Evolutionary conservation across 1,140 invertebrate genomes (phyloP), one percentile per base, ranked within the genome.

Genomic region (Pogonomyrmex barbatus): DNA sequence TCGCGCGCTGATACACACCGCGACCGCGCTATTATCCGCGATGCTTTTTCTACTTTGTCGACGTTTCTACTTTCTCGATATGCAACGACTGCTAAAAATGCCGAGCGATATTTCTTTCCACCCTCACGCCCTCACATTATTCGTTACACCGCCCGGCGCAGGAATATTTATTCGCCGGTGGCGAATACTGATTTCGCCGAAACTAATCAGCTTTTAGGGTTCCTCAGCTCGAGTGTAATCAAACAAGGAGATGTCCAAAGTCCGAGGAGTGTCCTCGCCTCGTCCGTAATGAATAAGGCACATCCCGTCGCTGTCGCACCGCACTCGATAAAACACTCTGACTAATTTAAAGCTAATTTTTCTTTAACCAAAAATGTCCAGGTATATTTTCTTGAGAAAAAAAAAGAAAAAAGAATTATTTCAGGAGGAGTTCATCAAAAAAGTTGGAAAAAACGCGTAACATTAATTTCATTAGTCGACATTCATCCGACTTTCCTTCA

Each of bases 41-140:
- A 63, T 84, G 82, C 58, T 50, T 79, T 88, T 81, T 81, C 52
- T 60, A 71, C 60, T 71, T 82, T 50, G 85, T 87, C 84, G 78
- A 87, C 78, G 36, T 78, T 90, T 24, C 24, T 24, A 24, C 24
- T 24, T 24, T 86, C 47, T 62, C 87, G 65, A 77, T 88, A 85
- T 36, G 14, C 52, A 33, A 30, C 68, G 45, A 33, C 36, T 45
- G 50, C 86, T 88, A 78, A 77, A 89, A 88, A 89, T 63, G 33
- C 24, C 77, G 33, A 36, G 63, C 75, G 68, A 83, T 83, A 83
- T 83, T 83, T 52, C 47, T 60, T 54, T 33, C 30, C 0, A 42
- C 24, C 6, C 36, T 33, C n/a, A n/a, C 12, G 12, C 24, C 6
- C n/a, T n/a, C 39, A n/a, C 24, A 45, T 81, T 81, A 81, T 88